phyloP scores from a whole-genome alignment of 2,113 vertebrate genomes.

The Gasterosteus nipponicus region DNA sequence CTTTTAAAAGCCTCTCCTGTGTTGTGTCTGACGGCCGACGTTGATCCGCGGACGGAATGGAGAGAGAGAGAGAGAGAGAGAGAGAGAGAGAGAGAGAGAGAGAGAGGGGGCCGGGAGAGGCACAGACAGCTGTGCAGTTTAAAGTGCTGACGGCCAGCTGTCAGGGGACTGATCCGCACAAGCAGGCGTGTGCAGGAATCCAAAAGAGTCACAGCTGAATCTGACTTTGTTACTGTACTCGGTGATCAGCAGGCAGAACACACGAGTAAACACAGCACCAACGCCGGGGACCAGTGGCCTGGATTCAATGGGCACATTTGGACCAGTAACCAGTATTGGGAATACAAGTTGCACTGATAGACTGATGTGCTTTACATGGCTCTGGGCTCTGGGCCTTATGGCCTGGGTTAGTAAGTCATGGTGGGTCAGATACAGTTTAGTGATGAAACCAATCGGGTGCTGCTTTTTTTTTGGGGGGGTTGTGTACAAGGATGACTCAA shows the following conservation, averaged over 20 bases:
- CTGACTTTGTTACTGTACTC: constrained; percentile 51
- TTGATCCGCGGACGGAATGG: constrained; percentile 55
- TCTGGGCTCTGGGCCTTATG: background rate
- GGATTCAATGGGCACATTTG: background rate
- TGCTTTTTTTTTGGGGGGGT: background rate
- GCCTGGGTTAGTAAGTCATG: background rate
- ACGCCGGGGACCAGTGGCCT: background rate
- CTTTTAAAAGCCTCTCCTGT: constrained; percentile 6
- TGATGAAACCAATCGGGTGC: too few species aligned
- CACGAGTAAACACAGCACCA: background rate
- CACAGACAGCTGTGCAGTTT: constrained; percentile 75
- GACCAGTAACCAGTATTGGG: fast-evolving
- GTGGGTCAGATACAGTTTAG: too few species aligned
- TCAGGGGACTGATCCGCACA: constrained; percentile 69
- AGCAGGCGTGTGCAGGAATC: constrained; percentile 82
- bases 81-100: background rate
- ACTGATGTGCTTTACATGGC: background rate
- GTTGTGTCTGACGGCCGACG: constrained; percentile 4
- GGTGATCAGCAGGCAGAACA: constrained; percentile 16
- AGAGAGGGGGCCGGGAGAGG: constrained; percentile 30
- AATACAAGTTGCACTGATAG: fast-evolving
- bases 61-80: constrained; percentile 2
- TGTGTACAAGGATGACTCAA: background rate
- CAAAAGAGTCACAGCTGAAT: constrained; percentile 76
- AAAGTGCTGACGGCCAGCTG: constrained; percentile 72